Percentiles rank a stretch among this genome's conserved stretches.
Evolutionary conservation across 2,888 invertebrate species (phyloP).

Genomic region (Oscheius sp.): DNA sequence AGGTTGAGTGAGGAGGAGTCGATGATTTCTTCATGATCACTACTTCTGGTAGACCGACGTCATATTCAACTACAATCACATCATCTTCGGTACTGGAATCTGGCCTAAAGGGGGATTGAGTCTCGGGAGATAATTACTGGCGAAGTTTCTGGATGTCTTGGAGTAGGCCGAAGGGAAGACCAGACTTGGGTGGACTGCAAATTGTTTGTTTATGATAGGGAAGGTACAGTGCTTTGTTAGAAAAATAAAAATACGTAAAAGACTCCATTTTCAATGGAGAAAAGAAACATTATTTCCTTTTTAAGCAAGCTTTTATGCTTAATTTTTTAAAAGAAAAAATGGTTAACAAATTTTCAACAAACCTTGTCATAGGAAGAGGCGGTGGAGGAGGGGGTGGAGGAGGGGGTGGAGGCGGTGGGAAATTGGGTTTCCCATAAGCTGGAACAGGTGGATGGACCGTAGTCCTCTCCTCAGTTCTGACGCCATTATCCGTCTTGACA

Average conservation of each 20-base stretch:
- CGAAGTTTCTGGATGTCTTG: neutral
- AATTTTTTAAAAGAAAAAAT: no score
- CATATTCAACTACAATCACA: slow-evolving; percentile 21
- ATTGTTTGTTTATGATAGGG: neutral
- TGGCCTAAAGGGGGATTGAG: neutral
- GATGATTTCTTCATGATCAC: slow-evolving; percentile 12
- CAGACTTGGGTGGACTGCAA: neutral
- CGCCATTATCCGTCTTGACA: neutral
- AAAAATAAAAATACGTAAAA: no score
- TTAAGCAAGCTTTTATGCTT: no score
- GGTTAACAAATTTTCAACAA: neutral
- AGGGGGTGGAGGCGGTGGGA: slow-evolving; percentile 45
- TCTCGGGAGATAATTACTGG: neutral
- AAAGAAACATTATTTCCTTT: neutral
- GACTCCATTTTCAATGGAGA: neutral
- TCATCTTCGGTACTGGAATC: slow-evolving; percentile 15
- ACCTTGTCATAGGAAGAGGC: neutral
- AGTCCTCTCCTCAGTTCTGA: slow-evolving; percentile 10
- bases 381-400: slow-evolving; percentile 36
- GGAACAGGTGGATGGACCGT: slow-evolving; percentile 22
- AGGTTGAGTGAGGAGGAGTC: neutral
- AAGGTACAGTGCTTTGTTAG: no score
- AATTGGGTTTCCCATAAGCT: slow-evolving; percentile 32
- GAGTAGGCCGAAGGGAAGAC: neutral
- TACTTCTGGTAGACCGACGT: neutral